These are phyloP conservation scores for Leptobrachium ailaonicum DNA, from an alignment of 2,113 vertebrate species.

Conservation along the genomic window DNA sequence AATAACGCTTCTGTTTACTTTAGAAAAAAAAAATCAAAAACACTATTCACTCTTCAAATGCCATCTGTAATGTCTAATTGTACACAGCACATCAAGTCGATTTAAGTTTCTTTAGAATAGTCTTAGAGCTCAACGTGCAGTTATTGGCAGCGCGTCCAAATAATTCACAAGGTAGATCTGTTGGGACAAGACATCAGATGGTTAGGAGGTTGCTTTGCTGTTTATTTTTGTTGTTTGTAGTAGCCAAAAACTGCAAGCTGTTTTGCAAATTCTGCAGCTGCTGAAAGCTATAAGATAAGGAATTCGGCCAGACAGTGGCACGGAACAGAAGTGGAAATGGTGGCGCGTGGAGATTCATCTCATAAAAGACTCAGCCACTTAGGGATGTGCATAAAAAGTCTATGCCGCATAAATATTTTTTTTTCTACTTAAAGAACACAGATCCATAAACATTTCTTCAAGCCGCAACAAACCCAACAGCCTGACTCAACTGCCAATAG, in stretches of 20 bases:
- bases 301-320: slow-evolving; percentile 25
- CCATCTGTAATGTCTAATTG: slow-evolving; percentile 64
- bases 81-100: slow-evolving; percentile 57
- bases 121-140: slow-evolving; percentile 41
- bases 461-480: slow-evolving; percentile 37
- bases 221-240: slow-evolving; percentile 30
- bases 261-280: slow-evolving; percentile 46
- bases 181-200: slow-evolving; percentile 45
- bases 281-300: slow-evolving; percentile 46
- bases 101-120: slow-evolving; percentile 63
- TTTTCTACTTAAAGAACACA: slow-evolving; percentile 33
- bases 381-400: slow-evolving; percentile 38
- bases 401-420: slow-evolving; percentile 27
- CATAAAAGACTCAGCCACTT: slow-evolving; percentile 29
- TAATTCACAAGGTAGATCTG: slow-evolving; percentile 49
- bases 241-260: slow-evolving; percentile 48
- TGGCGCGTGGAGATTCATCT: slow-evolving; percentile 17
- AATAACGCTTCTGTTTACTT: slow-evolving; percentile 56
- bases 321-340: slow-evolving; percentile 22
- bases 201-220: slow-evolving; percentile 34
- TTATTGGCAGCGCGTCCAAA: slow-evolving; percentile 44
- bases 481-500: slow-evolving; percentile 43
- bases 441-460: slow-evolving; percentile 45
- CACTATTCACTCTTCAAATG: slow-evolving; percentile 59
- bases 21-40: slow-evolving; percentile 53